Conservation (phyloP, 2,113 vertebrate species). For the Corvus cornix region DNA sequence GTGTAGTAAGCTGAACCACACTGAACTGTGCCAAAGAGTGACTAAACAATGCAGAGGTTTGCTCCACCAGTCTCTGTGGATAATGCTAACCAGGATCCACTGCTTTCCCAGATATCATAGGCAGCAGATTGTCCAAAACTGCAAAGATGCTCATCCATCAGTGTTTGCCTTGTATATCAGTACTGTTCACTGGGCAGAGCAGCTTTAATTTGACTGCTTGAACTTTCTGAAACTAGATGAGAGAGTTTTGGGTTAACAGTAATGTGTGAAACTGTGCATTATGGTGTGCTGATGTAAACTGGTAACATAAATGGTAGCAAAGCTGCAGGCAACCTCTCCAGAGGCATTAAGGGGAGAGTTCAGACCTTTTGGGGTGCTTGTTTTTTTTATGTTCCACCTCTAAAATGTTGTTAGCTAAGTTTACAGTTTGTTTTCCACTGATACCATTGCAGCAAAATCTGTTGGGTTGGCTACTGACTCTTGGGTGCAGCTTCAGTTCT, state of each 20-base stretch:
- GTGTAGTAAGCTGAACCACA: background rate
- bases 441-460: background rate
- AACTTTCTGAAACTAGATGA: background rate
- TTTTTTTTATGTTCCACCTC: background rate
- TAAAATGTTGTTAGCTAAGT: background rate
- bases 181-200: background rate
- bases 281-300: background rate
- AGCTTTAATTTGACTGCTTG: background rate
- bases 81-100: background rate
- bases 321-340: background rate
- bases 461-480: background rate
- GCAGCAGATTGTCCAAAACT: background rate
- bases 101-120: background rate
- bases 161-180: background rate
- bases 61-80: background rate
- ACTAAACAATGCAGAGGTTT: background rate
- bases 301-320: background rate
- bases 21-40: background rate
- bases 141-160: background rate
- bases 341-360: background rate
- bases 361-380: background rate
- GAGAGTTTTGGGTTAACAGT: background rate
- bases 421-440: background rate
- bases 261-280: background rate
- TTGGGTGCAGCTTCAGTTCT: background rate